A percentile compares a stretch with the other conserved stretches of the same genome.
phyloP scores from a whole-genome alignment of 2,888 invertebrate genomes.

The Ormyrus thymus region DNA sequence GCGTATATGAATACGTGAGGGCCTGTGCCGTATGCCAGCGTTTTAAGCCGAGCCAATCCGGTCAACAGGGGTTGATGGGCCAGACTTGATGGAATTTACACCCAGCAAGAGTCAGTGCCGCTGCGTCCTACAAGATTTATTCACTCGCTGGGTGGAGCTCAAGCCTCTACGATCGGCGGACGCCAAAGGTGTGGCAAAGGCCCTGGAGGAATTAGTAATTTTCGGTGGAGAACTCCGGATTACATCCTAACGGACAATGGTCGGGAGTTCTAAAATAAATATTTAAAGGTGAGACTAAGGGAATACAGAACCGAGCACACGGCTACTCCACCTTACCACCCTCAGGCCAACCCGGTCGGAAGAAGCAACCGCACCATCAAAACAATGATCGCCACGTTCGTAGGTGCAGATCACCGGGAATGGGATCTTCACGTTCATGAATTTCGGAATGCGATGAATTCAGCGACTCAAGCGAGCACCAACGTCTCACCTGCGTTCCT shows the following conservation, averaged over 20 bases:
- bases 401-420: too few species aligned
- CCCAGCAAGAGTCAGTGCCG: too few species aligned
- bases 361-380: conserved; percentile 58
- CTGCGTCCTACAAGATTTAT: too few species aligned
- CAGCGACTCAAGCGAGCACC: conserved; percentile 8
- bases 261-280: conserved; percentile 25
- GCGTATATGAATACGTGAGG: not conserved
- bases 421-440: too few species aligned
- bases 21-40: not conserved
- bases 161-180: too few species aligned
- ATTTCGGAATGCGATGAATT: not conserved
- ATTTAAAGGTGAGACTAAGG: conserved; percentile 9
- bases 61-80: not conserved
- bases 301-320: conserved; percentile 30
- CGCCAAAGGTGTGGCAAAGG: too few species aligned
- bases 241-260: conserved; percentile 36
- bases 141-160: too few species aligned
- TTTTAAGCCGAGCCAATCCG: not conserved
- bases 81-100: too few species aligned
- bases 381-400: conserved; percentile 50
- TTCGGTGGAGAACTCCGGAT: conserved; percentile 7
- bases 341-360: conserved; percentile 62
- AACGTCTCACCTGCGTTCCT: not conserved
- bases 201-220: too few species aligned
- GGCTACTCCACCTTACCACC: conserved; percentile 56